Base-by-base conservation (phyloP, 2,797 vertebrate genomes). In the Oreonectes daqikongensis region DNA sequence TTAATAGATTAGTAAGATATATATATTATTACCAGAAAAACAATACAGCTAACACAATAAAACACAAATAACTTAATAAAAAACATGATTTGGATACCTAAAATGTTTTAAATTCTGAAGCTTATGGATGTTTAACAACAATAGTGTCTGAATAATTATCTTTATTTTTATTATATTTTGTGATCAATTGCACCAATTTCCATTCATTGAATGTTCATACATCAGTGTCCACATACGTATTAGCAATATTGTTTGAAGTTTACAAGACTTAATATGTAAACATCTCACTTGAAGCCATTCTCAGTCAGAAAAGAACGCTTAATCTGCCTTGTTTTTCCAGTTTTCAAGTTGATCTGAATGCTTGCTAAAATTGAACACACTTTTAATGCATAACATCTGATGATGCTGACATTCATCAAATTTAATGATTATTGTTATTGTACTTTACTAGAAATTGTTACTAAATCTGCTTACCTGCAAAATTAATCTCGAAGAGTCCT, bases 401-500 rank as follows among this genome's bases (percentile, higher is more conserved):
- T 50, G 10, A 44, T 28, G 18, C 6, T 30, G 30, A 28, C 10
- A 44, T 57, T 48, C 5, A n/a, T 6, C 6, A 5, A 50, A 50
- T 5, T 50, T 20, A 0, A 20, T 24, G 20, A 24, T 18, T 3
- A 18, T 35, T 10, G 12, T 12, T 46, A 10, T 22, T 18, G 18
- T 35, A 42, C 24, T 28, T 42, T 12, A 42, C 8, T 35, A 9
- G 1, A 35, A 10, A 42, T 18, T 18, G 46, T 18, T 18, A 55
- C 53, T 59, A 7, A 15, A 59, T 17, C 55, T 59, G 26, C 15
- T 28, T 91, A 96, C 95, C 94, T 90, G 91, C 81, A 63, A 96
- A 96, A 80, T 96, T 90, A 32, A 95, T 85, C 0, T 30, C 67
- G 85, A 88, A 89, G 82, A 69, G 85, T 82, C 87, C 90, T 85